Evolutionary conservation across 1,140 invertebrate genomes (phyloP).

Genomic region (Leptopilina boulardi): DNA sequence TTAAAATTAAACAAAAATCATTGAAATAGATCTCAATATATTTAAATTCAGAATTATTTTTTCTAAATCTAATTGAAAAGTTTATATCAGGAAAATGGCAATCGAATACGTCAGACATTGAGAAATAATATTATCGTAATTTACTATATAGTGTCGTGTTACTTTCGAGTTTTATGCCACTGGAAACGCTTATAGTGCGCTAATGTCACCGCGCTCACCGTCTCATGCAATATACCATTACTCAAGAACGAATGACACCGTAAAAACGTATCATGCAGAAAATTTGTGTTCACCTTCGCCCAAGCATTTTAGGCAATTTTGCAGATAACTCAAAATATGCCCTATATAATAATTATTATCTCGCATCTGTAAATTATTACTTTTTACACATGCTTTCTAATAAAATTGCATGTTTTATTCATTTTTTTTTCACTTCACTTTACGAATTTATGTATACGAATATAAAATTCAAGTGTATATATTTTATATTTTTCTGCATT

Average conservation of each 20-base stretch:
- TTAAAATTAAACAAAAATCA: no score
- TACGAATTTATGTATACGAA: no score
- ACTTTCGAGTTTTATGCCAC: not conserved
- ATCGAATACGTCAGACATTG: not conserved
- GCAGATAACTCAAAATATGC: not conserved
- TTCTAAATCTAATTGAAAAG: not conserved
- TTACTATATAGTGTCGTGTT: not conserved
- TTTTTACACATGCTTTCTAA: not conserved
- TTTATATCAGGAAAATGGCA: not conserved
- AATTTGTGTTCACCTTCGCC: not conserved
- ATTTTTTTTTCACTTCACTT: no score
- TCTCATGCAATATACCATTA: not conserved
- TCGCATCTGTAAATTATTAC: not conserved
- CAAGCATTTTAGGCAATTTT: not conserved
- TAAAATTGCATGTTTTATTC: not conserved
- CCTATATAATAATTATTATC: not conserved
- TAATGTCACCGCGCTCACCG: not conserved
- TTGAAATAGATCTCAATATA: no score
- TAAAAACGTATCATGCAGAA: not conserved
- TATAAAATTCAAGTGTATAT: no score
- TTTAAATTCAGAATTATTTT: no score
- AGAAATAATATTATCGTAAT: conserved; percentile 1
- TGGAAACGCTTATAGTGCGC: not conserved
- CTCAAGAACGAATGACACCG: not conserved
- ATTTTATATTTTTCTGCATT: no score